A percentile compares a stretch with the other conserved stretches of the same genome.
Conservation (phyloP, 2,888 invertebrate genomes). For the Scaeva pyrastri region DNA sequence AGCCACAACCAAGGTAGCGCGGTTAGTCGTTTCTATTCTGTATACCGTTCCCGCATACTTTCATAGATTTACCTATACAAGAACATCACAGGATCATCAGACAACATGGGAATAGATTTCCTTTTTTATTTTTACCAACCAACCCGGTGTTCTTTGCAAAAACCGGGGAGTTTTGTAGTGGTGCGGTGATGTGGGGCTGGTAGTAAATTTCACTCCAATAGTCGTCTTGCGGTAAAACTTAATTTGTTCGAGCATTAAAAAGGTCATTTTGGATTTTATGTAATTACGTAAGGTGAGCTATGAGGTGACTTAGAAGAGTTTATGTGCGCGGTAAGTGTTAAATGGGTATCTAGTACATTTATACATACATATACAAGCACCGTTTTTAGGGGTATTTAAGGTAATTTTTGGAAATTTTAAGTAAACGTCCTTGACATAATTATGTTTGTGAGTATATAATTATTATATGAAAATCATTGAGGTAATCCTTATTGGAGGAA, state of each 20-base stretch:
- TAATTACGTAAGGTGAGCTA: conserved; percentile 69
- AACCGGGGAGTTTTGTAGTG: conserved; percentile 13
- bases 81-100: conserved; percentile 57
- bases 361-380: no score
- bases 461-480: neutral
- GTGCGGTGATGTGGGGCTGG: conserved; percentile 26
- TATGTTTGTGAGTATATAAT: neutral
- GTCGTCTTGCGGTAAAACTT: conserved; percentile 71
- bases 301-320: conserved; percentile 58
- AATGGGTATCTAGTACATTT: neutral
- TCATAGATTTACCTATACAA: neutral
- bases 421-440: conserved; percentile 28
- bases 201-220: conserved; percentile 65
- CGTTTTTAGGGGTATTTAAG: neutral
- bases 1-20: conserved; percentile 56
- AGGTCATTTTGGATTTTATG: conserved; percentile 73
- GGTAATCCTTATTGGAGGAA: neutral
- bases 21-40: conserved; percentile 2
- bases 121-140: conserved; percentile 15
- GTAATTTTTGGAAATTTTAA: conserved; percentile 8
- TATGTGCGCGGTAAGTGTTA: conserved; percentile 23
- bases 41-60: neutral
- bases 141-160: neutral
- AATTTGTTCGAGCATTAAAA: conserved; percentile 76
- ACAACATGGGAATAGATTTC: conserved; percentile 64